These are phyloP conservation scores for Drosophila multiciliata DNA, from an alignment of 2,888 invertebrate genomes.

Conservation along the genomic window DNA sequence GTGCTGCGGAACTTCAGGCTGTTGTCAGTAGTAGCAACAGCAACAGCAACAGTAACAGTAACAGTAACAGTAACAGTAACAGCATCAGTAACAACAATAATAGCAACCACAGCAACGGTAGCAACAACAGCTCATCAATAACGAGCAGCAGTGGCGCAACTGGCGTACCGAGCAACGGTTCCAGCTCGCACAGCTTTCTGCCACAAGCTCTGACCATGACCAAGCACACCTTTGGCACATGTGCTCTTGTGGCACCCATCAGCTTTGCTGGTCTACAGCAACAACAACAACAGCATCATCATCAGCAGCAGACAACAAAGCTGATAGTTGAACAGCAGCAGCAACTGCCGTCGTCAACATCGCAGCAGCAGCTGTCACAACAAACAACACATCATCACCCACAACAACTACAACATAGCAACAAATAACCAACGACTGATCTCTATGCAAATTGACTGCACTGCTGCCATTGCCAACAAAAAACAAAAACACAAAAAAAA, in stretches of 20 bases:
- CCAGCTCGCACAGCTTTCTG: conserved; percentile 58
- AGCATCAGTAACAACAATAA: conserved; percentile 8
- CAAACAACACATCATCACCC: conserved; percentile 34
- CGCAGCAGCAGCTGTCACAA: conserved; percentile 13
- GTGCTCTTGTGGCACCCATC: conserved; percentile 82
- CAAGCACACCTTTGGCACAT: conserved; percentile 84
- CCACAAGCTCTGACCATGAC: conserved; percentile 69
- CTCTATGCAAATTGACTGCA: conserved; percentile 82
- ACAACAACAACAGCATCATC: conserved; percentile 37
- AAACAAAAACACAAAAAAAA: conserved; percentile 20
- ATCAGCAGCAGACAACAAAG: conserved; percentile 23
- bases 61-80: conserved; percentile 30
- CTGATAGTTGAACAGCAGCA: conserved; percentile 30
- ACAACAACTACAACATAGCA: conserved; percentile 49
- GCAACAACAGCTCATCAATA: conserved; percentile 39
- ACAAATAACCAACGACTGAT: conserved; percentile 81
- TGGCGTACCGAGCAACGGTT: conserved; percentile 39
- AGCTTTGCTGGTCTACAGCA: conserved; percentile 67
- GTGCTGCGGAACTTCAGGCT: conserved; percentile 8
- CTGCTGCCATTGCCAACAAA: conserved; percentile 65
- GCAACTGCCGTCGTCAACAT: conserved; percentile 28
- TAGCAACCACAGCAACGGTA: conserved; percentile 19
- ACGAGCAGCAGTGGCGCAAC: conserved; percentile 53
- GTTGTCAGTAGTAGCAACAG: conserved; percentile 18
- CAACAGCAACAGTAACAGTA: conserved; percentile 39